Evolutionary conservation across 1,140 invertebrate genomes (phyloP), one percentile per base, ranked within the genome.

Genomic region (Tetragonula clypearis): DNA sequence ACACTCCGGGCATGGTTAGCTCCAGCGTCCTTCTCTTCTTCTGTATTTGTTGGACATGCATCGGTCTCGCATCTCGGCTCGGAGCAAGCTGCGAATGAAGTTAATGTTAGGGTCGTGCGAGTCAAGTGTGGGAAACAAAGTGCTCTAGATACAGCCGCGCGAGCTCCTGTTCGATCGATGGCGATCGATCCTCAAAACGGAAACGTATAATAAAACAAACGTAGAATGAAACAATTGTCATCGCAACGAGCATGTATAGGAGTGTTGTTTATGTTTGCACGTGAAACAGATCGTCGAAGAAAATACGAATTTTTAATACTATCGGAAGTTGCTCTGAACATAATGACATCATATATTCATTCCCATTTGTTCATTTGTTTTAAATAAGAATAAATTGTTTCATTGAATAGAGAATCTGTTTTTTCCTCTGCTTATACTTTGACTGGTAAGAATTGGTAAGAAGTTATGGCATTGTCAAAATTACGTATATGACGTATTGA

Each of bases 61-160:
- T 91, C 90, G 86, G 86, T 90, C 90, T 86, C 91, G 91, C 91
- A 89, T 90, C 86, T 78, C 41, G 56, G 35, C 73, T 53, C 65
- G 80, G 65, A 68, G 78, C 82, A 75, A 75, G 77, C 66, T 81
- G 85, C 87, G 90, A 91, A 91, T 84, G 77, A 85, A 91, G 90
- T 89, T 91, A 91, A 91, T 91, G 90, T 86, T 30, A 86, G 79
- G 86, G 83, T 91, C 91, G 90, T 91, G 91, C 91, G 90, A 90
- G 87, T 87, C 91, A 84, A 91, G 88, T 91, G 91, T 91, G 91
- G 91, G 91, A 91, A 91, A 79, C 88, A 41, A 72, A 49, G 58
- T 49, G 68, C 55, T 56, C 75, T 41, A 84, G 77, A 80, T 77
- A 71, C 58, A 53, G 66, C 17, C 53, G 55, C 17, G 41, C 56